phyloP scores from a whole-genome alignment of 2,797 vertebrate genomes.

The Echeneis naucrates region DNA sequence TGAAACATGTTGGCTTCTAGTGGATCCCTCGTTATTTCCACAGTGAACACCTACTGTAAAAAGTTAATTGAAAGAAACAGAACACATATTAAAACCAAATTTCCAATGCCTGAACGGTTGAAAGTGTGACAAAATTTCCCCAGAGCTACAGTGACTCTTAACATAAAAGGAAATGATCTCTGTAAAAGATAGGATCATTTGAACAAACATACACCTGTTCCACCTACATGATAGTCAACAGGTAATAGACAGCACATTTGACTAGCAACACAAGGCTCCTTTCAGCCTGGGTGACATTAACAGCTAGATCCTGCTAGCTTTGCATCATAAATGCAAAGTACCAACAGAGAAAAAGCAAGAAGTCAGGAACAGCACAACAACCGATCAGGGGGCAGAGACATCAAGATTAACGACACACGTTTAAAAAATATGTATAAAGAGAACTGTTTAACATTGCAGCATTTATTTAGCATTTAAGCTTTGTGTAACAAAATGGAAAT shows the following conservation, averaged over 20 bases:
- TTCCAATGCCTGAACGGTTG: accelerated
- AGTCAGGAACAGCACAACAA: background rate
- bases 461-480: constrained; percentile 62
- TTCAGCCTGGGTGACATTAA: background rate
- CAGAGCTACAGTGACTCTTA: background rate
- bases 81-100: background rate
- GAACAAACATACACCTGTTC: background rate
- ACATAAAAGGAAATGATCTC: background rate
- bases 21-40: background rate
- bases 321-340: constrained; percentile 66
- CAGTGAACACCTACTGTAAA: background rate
- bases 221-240: background rate
- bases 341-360: background rate
- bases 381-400: background rate
- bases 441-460: background rate
- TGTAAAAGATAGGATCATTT: accelerated
- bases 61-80: background rate
- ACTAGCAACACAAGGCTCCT: constrained; percentile 15
- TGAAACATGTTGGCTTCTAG: constrained; percentile 31
- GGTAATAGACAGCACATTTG: constrained; percentile 28
- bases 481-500: constrained; percentile 37
- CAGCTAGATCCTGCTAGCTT: background rate
- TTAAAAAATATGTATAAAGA: background rate
- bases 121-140: too few relatives aligned
- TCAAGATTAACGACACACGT: background rate